phyloP scores from a whole-genome alignment of 2,797 vertebrate genomes.

The Spea hammondii region DNA sequence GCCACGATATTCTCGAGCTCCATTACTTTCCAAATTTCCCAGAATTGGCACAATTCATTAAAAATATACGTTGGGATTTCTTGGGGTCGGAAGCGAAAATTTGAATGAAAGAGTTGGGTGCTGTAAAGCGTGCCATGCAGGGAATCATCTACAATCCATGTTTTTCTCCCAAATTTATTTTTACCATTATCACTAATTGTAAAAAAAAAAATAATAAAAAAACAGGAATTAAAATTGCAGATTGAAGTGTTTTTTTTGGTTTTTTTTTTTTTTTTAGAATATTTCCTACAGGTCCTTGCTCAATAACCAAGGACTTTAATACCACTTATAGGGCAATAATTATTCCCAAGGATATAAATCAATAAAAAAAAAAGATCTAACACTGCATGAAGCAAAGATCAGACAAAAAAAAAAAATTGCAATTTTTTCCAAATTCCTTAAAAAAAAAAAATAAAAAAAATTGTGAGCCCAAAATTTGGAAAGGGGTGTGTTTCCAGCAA shows the following conservation, averaged over 20 bases:
- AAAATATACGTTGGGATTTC: not conserved
- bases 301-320: not conserved
- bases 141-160: not conserved
- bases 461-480: not conserved
- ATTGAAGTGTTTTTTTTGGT: too few relatives aligned
- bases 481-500: not conserved
- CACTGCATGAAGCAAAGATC: too few relatives aligned
- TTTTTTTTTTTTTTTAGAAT: too few relatives aligned
- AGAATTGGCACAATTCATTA: not conserved
- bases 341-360: not conserved
- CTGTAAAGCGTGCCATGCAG: constrained; percentile 1
- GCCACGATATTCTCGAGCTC: constrained; percentile 66
- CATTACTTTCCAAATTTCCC: constrained; percentile 47
- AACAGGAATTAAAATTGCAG: too few relatives aligned
- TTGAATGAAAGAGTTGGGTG: not conserved
- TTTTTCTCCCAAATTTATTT: not conserved
- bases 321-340: not conserved
- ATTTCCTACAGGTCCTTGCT: not conserved
- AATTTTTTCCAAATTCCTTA: not conserved
- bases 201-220: not conserved
- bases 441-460: not conserved
- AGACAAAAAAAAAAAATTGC: not conserved
- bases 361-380: not conserved
- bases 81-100: not conserved
- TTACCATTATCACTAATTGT: not conserved